phyloP scores from a whole-genome alignment of 1,140 invertebrate species.

The Drosophila persimilis region DNA sequence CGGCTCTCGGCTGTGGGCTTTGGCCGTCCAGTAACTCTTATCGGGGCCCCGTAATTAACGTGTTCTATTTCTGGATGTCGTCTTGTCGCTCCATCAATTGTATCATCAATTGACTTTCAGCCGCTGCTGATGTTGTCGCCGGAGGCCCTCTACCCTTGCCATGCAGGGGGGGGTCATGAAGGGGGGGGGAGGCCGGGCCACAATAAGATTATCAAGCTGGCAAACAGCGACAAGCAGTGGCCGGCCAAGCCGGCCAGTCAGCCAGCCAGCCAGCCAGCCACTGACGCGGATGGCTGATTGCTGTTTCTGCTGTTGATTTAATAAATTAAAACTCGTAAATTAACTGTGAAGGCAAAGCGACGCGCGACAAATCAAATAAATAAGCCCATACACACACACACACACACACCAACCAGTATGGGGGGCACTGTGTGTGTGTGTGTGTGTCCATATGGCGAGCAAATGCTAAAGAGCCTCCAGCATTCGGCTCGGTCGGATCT shows the following conservation, averaged over 20 bases:
- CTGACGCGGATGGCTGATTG: conserved; percentile 20
- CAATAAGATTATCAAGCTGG: conserved; percentile 60
- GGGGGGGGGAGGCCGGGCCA: conserved; percentile 1
- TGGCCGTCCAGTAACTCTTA: conserved; percentile 13
- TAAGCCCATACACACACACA: conserved; percentile 34
- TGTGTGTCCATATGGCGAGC: too few relatives aligned
- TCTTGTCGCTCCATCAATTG: conserved; percentile 63
- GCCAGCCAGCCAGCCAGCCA: not conserved
- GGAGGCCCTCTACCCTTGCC: not conserved
- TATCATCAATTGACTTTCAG: conserved; percentile 63
- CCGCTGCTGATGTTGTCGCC: not conserved
- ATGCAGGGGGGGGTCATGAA: conserved; percentile 4
- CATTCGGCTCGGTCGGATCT: too few relatives aligned
- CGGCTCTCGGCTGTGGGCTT: not conserved
- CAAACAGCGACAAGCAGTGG: conserved; percentile 51
- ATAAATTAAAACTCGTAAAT: conserved; percentile 71
- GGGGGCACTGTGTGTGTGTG: too few relatives aligned
- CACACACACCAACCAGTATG: not conserved
- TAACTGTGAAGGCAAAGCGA: conserved; percentile 69
- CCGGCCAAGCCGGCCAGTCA: conserved; percentile 4
- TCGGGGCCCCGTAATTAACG: conserved; percentile 47
- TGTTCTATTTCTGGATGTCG: conserved; percentile 58
- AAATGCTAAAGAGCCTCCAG: too few relatives aligned
- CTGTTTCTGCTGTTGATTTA: conserved; percentile 64
- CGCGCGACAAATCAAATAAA: conserved; percentile 68